These are phyloP conservation scores for Apodemia hepburni DNA, from an alignment of 2,888 invertebrate species.

Conservation along the genomic window DNA sequence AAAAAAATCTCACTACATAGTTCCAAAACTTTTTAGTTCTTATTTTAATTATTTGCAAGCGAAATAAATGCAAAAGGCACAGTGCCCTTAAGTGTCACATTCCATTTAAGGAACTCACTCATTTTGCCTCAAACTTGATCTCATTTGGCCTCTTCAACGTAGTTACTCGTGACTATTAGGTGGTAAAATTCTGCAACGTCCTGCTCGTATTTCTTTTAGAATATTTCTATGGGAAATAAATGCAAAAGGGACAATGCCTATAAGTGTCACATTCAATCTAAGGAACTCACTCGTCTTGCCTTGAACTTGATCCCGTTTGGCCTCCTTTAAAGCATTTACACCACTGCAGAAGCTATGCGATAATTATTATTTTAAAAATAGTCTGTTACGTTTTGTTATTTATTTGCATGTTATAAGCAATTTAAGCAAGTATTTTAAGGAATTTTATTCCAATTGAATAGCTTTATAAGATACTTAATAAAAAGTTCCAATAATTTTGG, in stretches of 20 bases:
- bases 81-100: slow-evolving; percentile 36
- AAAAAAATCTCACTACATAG: too few relatives aligned
- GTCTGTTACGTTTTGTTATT: too few relatives aligned
- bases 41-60: background rate
- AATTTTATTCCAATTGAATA: too few relatives aligned
- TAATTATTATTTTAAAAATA: background rate
- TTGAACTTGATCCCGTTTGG: slow-evolving; percentile 55
- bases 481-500: too few relatives aligned
- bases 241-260: slow-evolving; percentile 42
- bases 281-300: slow-evolving; percentile 49
- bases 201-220: too few relatives aligned
- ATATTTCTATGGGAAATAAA: background rate
- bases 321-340: slow-evolving; percentile 30
- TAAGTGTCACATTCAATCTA: slow-evolving; percentile 41
- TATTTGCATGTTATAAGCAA: too few relatives aligned
- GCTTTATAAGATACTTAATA: too few relatives aligned
- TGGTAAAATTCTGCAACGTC: too few relatives aligned
- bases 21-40: too few relatives aligned
- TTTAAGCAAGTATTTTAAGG: too few relatives aligned
- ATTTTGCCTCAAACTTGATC: slow-evolving; percentile 57
- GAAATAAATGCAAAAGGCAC: slow-evolving; percentile 37
- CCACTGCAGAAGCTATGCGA: slow-evolving; percentile 29
- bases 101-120: slow-evolving; percentile 47
- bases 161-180: too few relatives aligned
- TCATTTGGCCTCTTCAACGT: slow-evolving; percentile 38